A percentile compares a stretch with the other conserved stretches of the same genome.
These are phyloP conservation scores for Acleris literana DNA, from an alignment of 2,888 invertebrate genomes.

Conservation along the genomic window DNA sequence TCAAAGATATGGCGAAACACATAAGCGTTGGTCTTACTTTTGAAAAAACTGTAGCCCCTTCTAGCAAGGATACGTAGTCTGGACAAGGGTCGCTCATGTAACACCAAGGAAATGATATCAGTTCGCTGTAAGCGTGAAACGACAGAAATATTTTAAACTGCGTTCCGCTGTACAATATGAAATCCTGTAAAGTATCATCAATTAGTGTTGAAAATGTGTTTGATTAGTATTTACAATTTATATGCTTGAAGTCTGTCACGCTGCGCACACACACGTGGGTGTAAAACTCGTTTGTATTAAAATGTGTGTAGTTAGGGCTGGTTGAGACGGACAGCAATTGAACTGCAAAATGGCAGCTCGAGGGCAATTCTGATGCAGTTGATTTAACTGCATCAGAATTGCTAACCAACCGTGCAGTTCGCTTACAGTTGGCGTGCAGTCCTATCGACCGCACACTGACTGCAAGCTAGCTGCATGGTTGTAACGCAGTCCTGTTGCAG, in stretches of 20 bases:
- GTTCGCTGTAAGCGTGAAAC: slow-evolving; percentile 72
- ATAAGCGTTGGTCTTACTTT: slow-evolving; percentile 55
- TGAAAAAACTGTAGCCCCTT: slow-evolving; percentile 72
- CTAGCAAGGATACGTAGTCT: slow-evolving; percentile 71
- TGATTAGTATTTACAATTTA: background rate
- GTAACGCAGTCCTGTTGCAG: too few relatives aligned
- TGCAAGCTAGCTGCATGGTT: too few relatives aligned
- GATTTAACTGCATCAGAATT: too few relatives aligned
- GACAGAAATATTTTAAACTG: slow-evolving; percentile 74
- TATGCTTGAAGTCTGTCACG: background rate
- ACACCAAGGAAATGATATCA: slow-evolving; percentile 76
- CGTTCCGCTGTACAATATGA: slow-evolving; percentile 69
- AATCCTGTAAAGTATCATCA: slow-evolving; percentile 55
- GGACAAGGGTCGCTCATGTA: slow-evolving; percentile 67
- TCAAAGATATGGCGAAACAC: background rate
- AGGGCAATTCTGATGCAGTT: too few relatives aligned
- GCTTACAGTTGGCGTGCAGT: too few relatives aligned
- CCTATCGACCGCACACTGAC: too few relatives aligned
- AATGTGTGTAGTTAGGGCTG: too few relatives aligned
- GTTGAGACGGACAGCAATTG: too few relatives aligned
- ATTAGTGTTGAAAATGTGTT: background rate
- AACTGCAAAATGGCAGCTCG: too few relatives aligned
- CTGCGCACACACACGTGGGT: too few relatives aligned
- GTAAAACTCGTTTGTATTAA: too few relatives aligned
- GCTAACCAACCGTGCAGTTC: too few relatives aligned